phyloP scores from a whole-genome alignment of 2,113 vertebrate species.

The Xenotilapia flavipinnis region DNA sequence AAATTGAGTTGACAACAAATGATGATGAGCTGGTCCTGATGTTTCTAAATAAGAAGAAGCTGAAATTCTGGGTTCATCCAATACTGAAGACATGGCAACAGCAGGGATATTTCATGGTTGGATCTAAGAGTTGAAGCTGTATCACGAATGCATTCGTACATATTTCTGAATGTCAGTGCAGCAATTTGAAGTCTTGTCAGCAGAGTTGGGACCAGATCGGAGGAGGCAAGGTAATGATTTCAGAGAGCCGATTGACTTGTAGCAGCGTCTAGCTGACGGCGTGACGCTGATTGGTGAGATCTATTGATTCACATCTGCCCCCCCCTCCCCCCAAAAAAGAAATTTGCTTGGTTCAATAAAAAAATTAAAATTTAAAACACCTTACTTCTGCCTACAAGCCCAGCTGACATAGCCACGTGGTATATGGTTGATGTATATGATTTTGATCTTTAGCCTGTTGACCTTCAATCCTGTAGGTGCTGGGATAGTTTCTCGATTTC shows the following conservation, averaged over 20 bases:
- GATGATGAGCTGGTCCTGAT: background rate
- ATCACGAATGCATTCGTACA: background rate
- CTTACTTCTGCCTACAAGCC: background rate
- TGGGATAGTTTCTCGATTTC: background rate
- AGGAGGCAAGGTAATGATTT: background rate
- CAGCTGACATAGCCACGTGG: background rate
- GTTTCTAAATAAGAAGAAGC: background rate
- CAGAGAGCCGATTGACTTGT: background rate
- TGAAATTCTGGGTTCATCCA: background rate
- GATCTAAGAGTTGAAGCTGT: background rate
- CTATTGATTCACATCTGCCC: background rate
- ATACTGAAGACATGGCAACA: background rate
- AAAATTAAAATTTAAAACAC: background rate
- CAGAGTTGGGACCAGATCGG: background rate
- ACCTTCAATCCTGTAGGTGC: background rate
- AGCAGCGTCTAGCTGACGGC: background rate
- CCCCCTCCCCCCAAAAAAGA: too few species aligned
- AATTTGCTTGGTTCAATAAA: background rate
- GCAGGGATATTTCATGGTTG: background rate
- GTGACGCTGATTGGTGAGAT: background rate
- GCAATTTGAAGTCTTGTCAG: background rate
- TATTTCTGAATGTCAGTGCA: background rate
- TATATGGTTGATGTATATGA: background rate
- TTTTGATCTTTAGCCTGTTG: background rate
- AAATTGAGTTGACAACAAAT: background rate